A percentile compares a stretch with the other conserved stretches of the same genome.
Evolutionary conservation across 2,113 vertebrate species (phyloP).

Genomic region (Microtus ochrogaster): DNA sequence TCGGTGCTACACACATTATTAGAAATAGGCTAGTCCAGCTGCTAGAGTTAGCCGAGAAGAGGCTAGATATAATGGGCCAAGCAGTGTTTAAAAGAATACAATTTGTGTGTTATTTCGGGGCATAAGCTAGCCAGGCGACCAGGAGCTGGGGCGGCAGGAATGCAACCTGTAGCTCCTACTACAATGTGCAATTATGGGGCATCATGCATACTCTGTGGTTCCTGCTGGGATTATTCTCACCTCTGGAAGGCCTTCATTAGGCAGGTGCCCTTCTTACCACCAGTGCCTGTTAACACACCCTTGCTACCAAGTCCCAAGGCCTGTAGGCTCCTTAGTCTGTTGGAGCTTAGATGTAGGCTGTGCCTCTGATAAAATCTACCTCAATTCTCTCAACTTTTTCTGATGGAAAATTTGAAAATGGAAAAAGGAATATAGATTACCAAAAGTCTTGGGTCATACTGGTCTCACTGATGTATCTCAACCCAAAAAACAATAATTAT

Average conservation of each 20-base stretch:
- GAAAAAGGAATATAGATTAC: neutral
- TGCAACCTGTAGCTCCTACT: too few relatives aligned
- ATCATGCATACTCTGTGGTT: conserved; percentile 26
- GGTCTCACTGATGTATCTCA: conserved; percentile 11
- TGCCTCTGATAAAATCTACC: neutral
- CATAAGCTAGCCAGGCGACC: too few relatives aligned
- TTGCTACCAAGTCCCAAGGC: neutral
- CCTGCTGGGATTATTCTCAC: neutral
- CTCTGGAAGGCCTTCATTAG: conserved; percentile 13
- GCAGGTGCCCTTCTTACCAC: conserved; percentile 10
- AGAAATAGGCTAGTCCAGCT: too few relatives aligned
- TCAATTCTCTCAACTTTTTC: neutral
- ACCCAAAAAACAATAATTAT: neutral
- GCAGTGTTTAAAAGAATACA: too few relatives aligned
- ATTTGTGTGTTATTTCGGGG: too few relatives aligned
- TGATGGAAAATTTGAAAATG: conserved; percentile 15
- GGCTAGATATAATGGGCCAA: too few relatives aligned
- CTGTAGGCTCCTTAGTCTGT: neutral
- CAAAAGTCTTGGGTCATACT: conserved; percentile 30
- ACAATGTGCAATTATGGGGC: conserved; percentile 9
- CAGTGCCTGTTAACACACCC: neutral
- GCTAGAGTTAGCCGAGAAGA: too few relatives aligned
- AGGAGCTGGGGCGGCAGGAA: too few relatives aligned
- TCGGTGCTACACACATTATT: too few relatives aligned
- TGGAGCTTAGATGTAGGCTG: neutral